phyloP scores from a whole-genome alignment of 2,797 vertebrate genomes.

The Phataginus tricuspis region DNA sequence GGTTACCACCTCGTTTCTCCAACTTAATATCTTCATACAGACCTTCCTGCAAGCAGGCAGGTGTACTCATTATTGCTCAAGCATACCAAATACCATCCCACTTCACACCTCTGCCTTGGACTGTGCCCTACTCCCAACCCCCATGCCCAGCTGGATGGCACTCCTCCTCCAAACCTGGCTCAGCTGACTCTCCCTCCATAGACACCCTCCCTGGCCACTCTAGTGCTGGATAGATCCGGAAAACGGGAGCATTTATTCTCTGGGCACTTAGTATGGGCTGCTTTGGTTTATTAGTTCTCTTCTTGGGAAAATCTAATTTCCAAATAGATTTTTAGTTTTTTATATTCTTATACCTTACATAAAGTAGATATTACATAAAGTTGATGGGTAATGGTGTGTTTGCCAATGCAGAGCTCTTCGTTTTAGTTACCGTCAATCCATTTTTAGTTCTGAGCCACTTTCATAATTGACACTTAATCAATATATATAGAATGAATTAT shows the following conservation, averaged over 20 bases:
- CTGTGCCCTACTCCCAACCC: background rate
- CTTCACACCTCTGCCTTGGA: background rate
- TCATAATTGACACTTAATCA: slow-evolving; percentile 50
- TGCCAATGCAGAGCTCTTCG: background rate
- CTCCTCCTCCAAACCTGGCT: background rate
- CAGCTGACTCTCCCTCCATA: background rate
- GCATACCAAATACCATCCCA: background rate
- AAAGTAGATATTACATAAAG: background rate
- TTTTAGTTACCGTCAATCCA: background rate
- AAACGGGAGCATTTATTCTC: slow-evolving; percentile 64
- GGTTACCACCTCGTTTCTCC: background rate
- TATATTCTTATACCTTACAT: background rate
- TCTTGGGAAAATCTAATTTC: slow-evolving; percentile 49
- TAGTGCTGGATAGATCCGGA: background rate
- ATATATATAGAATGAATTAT: slow-evolving; percentile 39
- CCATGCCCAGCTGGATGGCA: background rate
- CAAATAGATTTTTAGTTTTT: slow-evolving; percentile 39
- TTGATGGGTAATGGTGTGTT: background rate
- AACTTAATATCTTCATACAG: background rate
- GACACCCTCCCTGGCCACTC: background rate
- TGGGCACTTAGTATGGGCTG: slow-evolving; percentile 33
- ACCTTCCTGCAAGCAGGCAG: background rate
- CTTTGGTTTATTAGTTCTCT: slow-evolving; percentile 43
- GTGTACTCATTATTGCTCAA: background rate
- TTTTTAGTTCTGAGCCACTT: slow-evolving; percentile 57